phyloP scores from a whole-genome alignment of 2,888 invertebrate genomes.

The Scaptomyza reducta region DNA sequence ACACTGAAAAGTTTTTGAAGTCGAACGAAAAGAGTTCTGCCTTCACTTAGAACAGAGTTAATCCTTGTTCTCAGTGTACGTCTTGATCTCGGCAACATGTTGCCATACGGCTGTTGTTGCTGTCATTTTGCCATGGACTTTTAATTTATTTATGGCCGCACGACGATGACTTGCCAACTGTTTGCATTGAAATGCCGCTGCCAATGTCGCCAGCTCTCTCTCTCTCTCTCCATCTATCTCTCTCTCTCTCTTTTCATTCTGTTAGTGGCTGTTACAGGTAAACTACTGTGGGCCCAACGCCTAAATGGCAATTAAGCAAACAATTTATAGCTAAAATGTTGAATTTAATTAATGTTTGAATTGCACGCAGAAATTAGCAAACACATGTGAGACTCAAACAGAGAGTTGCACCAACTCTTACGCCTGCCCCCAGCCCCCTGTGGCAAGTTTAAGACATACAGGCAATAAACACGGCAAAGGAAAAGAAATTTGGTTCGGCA shows the following conservation, averaged over 20 bases:
- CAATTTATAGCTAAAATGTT: constrained; percentile 76
- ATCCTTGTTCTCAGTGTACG: constrained; percentile 4
- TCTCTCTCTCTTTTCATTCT: neutral
- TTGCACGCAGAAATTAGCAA: constrained; percentile 77
- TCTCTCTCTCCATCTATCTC: neutral
- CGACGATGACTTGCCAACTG: constrained; percentile 66
- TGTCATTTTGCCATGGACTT: constrained; percentile 76
- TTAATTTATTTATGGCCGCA: constrained; percentile 76
- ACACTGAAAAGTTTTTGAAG: neutral
- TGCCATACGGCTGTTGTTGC: constrained; percentile 67
- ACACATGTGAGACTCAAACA: constrained; percentile 63
- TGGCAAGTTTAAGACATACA: constrained; percentile 40
- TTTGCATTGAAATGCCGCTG: constrained; percentile 59
- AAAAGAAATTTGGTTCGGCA: constrained; percentile 31
- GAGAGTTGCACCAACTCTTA: neutral
- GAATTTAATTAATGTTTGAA: constrained; percentile 76
- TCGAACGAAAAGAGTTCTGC: no score
- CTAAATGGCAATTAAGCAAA: constrained; percentile 79
- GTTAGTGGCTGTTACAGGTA: neutral
- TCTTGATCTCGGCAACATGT: constrained; percentile 45
- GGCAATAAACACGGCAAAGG: constrained; percentile 54
- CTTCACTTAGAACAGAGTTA: neutral
- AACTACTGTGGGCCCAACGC: constrained; percentile 39
- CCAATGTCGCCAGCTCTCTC: constrained; percentile 1
- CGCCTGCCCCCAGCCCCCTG: neutral